Base-by-base conservation (phyloP, 2,888 invertebrate species). In the Venusia cambrica region DNA sequence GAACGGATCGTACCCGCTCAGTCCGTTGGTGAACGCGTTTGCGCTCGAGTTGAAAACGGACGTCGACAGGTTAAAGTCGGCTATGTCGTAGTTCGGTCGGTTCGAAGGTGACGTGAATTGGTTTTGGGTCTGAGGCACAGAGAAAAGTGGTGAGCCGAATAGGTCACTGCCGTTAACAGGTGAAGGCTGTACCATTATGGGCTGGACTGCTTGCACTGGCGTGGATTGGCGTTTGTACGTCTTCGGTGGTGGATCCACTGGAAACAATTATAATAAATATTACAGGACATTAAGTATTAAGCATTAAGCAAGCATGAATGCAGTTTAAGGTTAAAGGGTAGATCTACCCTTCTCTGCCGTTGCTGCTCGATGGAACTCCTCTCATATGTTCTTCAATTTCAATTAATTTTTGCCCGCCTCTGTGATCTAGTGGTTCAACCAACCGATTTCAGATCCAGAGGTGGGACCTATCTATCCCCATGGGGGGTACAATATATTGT, bases 231-330 rank as follows among this genome's bases (percentile, higher is more conserved):
- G 89, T 51, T 90, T 90, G 10, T 90, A 89, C 3, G 93, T 90
- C 74, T 95, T 95, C 37, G 97, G 96, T 38, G 97, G 97, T 44
- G 97, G 40, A 0, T 12, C 95, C 90, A 97, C 97, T 97, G 73
- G 4, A 44, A 27, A 22, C 5, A 2, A 5, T 7, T 9, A 9
- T 19, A 13, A 1, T 1, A 16, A 22, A 11, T 15, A 5, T 16
- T 15, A 12, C 4, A 18, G 3, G 7, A 8, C 8, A 2, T 16
- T 16, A 3, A 16, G n/a, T n/a, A n/a, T n/a, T n/a, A n/a, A n/a
- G n/a, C n/a, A n/a, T n/a, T n/a, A n/a, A n/a, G n/a, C n/a, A n/a
- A n/a, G n/a, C n/a, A n/a, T n/a, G n/a, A n/a, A n/a, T n/a, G n/a
- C n/a, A n/a, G n/a, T n/a, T n/a, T n/a, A n/a, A n/a, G n/a, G n/a